Percentiles rank a stretch among this genome's conserved stretches.
Evolutionary conservation across 2,888 invertebrate species (phyloP).

Genomic region (Philhelius pedissequus): DNA sequence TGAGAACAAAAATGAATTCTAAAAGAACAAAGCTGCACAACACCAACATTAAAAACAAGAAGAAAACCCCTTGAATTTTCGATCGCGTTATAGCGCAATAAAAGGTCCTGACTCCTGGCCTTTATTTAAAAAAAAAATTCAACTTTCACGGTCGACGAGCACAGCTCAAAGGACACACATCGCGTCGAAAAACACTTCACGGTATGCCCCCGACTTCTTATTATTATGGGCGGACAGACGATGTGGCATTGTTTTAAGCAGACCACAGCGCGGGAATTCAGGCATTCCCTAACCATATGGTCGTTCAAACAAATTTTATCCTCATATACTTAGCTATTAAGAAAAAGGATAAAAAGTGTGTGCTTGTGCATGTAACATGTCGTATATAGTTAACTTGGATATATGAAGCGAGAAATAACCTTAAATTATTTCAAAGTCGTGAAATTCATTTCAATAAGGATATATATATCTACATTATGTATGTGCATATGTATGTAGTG

Average conservation of each 20-base stretch:
- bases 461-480: too few relatives aligned
- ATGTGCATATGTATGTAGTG: too few relatives aligned
- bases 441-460: background rate
- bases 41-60: slow-evolving; percentile 7
- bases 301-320: slow-evolving; percentile 9
- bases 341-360: slow-evolving; percentile 20
- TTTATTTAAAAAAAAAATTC: slow-evolving; percentile 31
- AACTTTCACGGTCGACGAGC: slow-evolving; percentile 62
- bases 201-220: slow-evolving; percentile 51
- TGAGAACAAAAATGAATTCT: slow-evolving; percentile 18
- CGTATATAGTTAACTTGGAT: background rate
- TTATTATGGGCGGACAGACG: slow-evolving; percentile 31
- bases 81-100: background rate
- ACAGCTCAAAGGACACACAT: slow-evolving; percentile 9
- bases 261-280: slow-evolving; percentile 62
- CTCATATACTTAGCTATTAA: background rate
- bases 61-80: slow-evolving; percentile 29
- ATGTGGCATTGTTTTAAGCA: slow-evolving; percentile 59
- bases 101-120: slow-evolving; percentile 29
- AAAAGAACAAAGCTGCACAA: slow-evolving; percentile 18
- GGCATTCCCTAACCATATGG: slow-evolving; percentile 50
- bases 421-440: slow-evolving; percentile 12
- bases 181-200: slow-evolving; percentile 46
- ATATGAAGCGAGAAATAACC: slow-evolving; percentile 1
- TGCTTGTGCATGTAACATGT: background rate